Base-by-base conservation (phyloP, 2,113 vertebrate species). In the Melanerpes formicivorus region DNA sequence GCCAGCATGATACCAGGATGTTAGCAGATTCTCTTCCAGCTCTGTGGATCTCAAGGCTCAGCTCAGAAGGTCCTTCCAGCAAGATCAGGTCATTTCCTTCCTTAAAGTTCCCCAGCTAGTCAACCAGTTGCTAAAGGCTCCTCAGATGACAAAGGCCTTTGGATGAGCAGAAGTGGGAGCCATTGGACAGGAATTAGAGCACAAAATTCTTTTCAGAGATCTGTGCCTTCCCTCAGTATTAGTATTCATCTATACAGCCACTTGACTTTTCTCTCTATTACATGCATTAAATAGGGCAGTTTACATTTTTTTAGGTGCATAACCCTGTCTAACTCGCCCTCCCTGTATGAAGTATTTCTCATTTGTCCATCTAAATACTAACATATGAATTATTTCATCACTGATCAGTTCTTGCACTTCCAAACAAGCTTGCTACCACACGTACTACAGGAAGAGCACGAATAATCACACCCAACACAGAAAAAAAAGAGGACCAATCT, bases 401-500 rank as follows among this genome's bases (percentile, higher is more conserved):
- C 0, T 87, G 42, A 90, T 73, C 69, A 92, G 65, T 78, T 94
- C 42, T 56, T 69, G 64, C 66, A 87, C 72, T 78, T 80, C 74
- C 76, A 73, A 90, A 79, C 87, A 90, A 94, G 75, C 50, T 74
- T 65, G 81, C 81, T 67, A 80, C 44, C 82, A 52, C 26, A 72
- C 6, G 4, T 32, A 46, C 55, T 55, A 75, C 65, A 95, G 69
- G 46, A 83, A 72, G 25, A 84, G 6, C 0, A 1, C 30, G 29
- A 95, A 94, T 80, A 84, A 91, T 76, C 95, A 88, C 76, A 84
- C 56, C 84, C 27, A 82, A 42, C 58, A 59, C 69, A 73, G 62
- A 70, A 91, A 78, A 66, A 87, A 95, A 96, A 91, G 70, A 66
- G 48, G 69, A 69, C 91, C 67, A 93, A 95, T 96, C 96, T 97